A percentile compares a stretch with the other conserved stretches of the same genome.
These are phyloP conservation scores for Gallinago media DNA, from an alignment of 2,113 vertebrate species.

Conservation along the genomic window DNA sequence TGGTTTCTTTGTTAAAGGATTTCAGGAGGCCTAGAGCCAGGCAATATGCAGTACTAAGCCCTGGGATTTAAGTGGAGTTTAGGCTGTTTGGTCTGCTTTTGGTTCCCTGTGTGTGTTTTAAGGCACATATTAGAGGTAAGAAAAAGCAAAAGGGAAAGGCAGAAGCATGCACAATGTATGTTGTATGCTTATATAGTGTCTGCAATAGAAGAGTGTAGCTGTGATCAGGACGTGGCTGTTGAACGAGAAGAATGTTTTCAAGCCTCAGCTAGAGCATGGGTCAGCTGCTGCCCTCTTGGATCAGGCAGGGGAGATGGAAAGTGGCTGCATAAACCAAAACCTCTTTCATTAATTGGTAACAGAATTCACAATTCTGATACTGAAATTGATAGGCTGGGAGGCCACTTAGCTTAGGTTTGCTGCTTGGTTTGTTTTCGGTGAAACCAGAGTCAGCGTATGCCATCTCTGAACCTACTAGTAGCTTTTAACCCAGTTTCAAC, in stretches of 20 bases:
- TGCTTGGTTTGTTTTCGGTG: not conserved
- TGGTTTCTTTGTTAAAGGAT: conserved; percentile 35
- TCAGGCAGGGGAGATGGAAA: not conserved
- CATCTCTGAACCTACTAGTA: not conserved
- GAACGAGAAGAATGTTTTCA: not conserved
- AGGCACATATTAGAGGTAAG: not conserved
- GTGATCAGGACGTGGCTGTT: not conserved
- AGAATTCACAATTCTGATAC: not conserved
- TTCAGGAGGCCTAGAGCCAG: conserved; percentile 26
- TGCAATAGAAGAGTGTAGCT: not conserved
- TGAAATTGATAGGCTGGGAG: not conserved
- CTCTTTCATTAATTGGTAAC: not conserved
- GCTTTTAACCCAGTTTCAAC: not conserved
- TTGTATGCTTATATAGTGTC: not conserved
- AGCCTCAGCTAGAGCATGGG: not conserved
- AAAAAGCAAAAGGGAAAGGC: not conserved
- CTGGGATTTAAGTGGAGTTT: not conserved
- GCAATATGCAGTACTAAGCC: not conserved
- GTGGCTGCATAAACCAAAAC: not conserved
- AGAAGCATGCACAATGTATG: not conserved
- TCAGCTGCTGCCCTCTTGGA: not conserved
- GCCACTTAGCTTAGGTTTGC: not conserved
- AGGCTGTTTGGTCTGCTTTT: conserved; percentile 3
- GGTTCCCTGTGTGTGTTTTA: not conserved
- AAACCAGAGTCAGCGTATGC: not conserved